Conservation (phyloP, 2,113 vertebrate species). For the Entomyzon cyanotis region DNA sequence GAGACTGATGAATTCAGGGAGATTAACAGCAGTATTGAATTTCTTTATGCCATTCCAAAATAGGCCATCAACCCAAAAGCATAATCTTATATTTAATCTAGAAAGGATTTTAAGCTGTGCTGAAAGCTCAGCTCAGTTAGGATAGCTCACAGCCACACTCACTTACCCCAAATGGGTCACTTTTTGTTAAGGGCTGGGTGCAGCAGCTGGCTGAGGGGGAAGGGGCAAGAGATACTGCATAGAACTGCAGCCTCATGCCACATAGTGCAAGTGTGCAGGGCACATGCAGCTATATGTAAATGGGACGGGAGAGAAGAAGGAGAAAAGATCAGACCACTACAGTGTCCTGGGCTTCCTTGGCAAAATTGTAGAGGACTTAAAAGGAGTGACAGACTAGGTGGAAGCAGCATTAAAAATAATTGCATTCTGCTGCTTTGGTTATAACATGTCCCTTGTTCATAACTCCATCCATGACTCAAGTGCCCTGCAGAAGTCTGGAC, state of each 20-base stretch:
- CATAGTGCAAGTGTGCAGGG: neutral
- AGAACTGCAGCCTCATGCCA: neutral
- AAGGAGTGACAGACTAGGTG: neutral
- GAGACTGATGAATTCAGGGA: neutral
- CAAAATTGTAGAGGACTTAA: neutral
- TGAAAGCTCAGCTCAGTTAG: neutral
- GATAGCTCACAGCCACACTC: neutral
- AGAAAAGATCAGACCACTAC: neutral
- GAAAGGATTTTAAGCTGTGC: neutral
- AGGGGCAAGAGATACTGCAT: rapidly evolving
- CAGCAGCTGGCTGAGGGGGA: neutral
- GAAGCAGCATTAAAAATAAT: conserved; percentile 14
- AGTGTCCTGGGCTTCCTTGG: neutral
- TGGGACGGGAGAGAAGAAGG: neutral
- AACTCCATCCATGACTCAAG: neutral
- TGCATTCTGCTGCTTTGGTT: conserved; percentile 1
- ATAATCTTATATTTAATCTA: neutral
- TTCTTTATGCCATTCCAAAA: neutral
- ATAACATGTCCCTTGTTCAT: neutral
- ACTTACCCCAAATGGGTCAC: neutral
- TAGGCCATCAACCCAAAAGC: neutral
- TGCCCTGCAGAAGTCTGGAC: conserved; percentile 33
- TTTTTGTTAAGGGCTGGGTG: neutral
- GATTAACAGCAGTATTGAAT: neutral
- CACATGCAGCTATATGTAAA: neutral